Conservation (phyloP, 2,113 vertebrate genomes). For the Argyrosomus japonicus region DNA sequence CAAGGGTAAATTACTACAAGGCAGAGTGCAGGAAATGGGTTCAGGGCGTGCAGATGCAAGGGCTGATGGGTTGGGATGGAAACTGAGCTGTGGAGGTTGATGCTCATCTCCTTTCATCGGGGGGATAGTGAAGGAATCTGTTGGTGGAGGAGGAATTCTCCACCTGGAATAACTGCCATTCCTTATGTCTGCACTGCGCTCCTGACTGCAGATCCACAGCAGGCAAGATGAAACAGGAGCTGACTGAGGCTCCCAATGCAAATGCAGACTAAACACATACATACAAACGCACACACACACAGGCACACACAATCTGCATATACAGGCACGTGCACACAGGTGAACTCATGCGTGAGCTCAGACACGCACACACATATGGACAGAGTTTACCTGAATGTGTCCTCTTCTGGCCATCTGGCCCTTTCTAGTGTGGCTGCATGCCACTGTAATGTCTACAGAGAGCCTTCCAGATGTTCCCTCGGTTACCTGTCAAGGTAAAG, state of each 20-base stretch:
- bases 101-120: conserved; percentile 58
- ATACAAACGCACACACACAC: conserved; percentile 18
- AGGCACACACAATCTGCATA: neutral
- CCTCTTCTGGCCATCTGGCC: conserved; percentile 66
- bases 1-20: conserved; percentile 57
- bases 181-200: conserved; percentile 18
- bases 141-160: conserved; percentile 51
- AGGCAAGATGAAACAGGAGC: conserved; percentile 60
- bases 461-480: conserved; percentile 74
- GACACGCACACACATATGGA: conserved; percentile 10
- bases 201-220: conserved; percentile 19
- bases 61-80: conserved; percentile 49
- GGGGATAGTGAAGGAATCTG: conserved; percentile 43
- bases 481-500: conserved; percentile 66
- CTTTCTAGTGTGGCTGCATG: conserved; percentile 40
- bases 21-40: conserved; percentile 65
- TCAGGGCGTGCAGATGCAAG: conserved; percentile 48
- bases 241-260: conserved; percentile 38
- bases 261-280: conserved; percentile 39
- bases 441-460: conserved; percentile 53
- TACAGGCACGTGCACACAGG: neutral
- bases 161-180: conserved; percentile 59
- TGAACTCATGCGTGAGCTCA: neutral
- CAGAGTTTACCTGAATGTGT: conserved; percentile 47
- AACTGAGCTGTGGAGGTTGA: conserved; percentile 36